Evolutionary conservation across 2,113 vertebrate species (phyloP).

Genomic region (Noctilio leporinus): DNA sequence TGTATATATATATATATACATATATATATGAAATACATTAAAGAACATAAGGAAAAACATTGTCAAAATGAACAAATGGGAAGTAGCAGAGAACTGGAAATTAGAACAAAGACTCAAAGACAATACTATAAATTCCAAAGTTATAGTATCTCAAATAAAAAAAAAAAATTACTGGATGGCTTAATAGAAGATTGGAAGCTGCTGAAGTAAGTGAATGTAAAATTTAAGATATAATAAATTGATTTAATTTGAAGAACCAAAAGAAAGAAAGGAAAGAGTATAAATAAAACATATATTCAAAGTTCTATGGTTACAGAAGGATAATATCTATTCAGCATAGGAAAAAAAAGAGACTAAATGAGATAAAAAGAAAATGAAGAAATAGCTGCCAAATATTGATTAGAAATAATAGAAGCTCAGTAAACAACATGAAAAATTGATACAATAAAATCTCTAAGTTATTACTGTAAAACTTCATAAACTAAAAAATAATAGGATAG

Average conservation of each 20-base stretch:
- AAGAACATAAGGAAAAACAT: background rate
- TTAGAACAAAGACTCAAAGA: background rate
- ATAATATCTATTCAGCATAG: too few species aligned
- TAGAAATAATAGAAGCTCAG: background rate
- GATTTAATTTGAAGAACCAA: background rate
- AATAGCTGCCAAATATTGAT: background rate
- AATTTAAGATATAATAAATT: background rate
- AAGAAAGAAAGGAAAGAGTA: background rate
- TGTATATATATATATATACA: background rate
- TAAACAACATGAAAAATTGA: background rate
- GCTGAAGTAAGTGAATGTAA: background rate
- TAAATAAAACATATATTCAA: background rate
- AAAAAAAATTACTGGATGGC: background rate
- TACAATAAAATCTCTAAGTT: background rate
- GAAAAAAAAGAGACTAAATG: background rate
- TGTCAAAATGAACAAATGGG: background rate
- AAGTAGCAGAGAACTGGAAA: background rate
- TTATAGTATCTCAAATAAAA: background rate
- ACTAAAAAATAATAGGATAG: too few species aligned
- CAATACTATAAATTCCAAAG: background rate
- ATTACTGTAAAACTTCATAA: background rate
- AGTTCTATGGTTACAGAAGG: background rate
- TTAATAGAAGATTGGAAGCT: background rate
- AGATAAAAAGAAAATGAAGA: background rate
- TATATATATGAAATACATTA: background rate